Conservation (phyloP, 2,797 vertebrate genomes). For the Neopelma chrysocephalum region DNA sequence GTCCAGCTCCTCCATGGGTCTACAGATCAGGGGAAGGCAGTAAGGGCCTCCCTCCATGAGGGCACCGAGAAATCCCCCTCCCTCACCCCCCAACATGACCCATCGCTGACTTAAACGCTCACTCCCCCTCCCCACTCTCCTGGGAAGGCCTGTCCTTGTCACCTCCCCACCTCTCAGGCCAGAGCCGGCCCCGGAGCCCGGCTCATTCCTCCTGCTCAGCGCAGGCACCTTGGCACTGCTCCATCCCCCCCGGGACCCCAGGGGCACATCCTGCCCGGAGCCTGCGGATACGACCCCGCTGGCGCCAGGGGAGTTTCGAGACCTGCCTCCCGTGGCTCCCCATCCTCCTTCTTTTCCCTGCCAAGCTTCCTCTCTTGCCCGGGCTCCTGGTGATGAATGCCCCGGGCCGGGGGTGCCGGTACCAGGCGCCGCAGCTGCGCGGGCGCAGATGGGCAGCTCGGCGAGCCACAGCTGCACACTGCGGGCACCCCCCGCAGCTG, state of each 20-base stretch:
- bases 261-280: accelerated
- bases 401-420: not conserved
- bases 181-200: not conserved
- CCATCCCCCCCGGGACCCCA: not conserved
- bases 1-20: not conserved
- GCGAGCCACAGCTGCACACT: not conserved
- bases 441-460: constrained; percentile 46
- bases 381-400: constrained; percentile 1
- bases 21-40: not conserved
- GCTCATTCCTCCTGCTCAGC: accelerated
- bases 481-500: not conserved
- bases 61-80: not conserved
- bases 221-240: accelerated
- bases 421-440: constrained; percentile 59
- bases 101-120: accelerated
- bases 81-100: not conserved
- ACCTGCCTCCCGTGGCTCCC: not conserved
- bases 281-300: not conserved
- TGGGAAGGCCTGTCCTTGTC: not conserved
- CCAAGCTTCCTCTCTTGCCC: not conserved
- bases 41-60: accelerated
- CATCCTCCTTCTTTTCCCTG: not conserved
- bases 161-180: not conserved
- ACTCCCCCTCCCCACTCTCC: accelerated
- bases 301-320: not conserved